Base-by-base conservation (phyloP, 2,797 vertebrate species). In the Pitangus sulphuratus region DNA sequence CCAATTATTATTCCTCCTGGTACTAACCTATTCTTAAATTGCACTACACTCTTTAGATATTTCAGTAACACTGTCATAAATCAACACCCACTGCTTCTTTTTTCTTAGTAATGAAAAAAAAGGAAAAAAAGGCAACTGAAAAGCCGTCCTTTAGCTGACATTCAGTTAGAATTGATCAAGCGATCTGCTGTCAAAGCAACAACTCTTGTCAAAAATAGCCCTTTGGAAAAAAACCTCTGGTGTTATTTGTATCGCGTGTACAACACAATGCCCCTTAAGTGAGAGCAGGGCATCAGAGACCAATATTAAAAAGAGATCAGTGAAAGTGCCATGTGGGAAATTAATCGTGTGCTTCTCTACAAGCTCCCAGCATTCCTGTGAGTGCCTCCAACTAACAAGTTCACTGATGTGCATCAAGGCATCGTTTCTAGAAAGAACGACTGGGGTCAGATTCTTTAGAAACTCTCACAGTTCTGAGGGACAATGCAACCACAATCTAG, bases 11-110 rank as follows among this genome's bases (percentile, higher is more conserved):
- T 72, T 87, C 62, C 13, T 70, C 56, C 54, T 5, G 40, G 58
- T 92, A 70, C 74, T 89, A 95, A 97, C 96, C 96, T 96, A 76
- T 94, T 97, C 93, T 95, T 97, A 97, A 97, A 96, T 95, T 94
- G 79, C 93, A 82, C 88, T 68, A 56, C 78, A 82, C 88, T 96
- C 91, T 90, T 95, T 66, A 77, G 96, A 87, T 97, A 97, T 97
- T 98, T 97, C 92, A 96, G 97, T 92, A 93, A 93, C 97, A 94
- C 89, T 94, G 93, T 95, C 90, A 95, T 61, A 95, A 95, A 96
- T 96, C 90, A 92, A 81, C 68, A 88, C 85, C 96, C 87, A 95
- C 89, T 33, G 71, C 81, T 95, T 90, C 87, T 15, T 94, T 97
- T 98, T 97, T 94, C 87, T 94, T 93, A 92, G 85, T 76, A 91